Percentiles rank a stretch among this genome's conserved stretches.
Evolutionary conservation across 2,797 vertebrate genomes (phyloP).

Genomic region (Coreius guichenoti): DNA sequence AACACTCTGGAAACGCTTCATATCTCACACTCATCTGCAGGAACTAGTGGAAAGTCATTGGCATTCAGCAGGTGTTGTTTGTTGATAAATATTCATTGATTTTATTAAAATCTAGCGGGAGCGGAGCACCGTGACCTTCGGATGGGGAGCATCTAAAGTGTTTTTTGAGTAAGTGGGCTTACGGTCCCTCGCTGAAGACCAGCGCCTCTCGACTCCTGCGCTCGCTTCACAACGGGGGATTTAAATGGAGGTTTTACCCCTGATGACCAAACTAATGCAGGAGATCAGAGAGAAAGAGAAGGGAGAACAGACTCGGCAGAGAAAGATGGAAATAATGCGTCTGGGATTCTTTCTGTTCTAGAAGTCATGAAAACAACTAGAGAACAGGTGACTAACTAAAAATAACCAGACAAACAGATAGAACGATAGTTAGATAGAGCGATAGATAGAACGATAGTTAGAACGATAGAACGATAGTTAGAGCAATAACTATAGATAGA

Average conservation of each 20-base stretch:
- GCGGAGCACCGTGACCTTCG: slow-evolving; percentile 77
- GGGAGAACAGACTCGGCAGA: not conserved
- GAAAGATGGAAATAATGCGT: not conserved
- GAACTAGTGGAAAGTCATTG: slow-evolving; percentile 56
- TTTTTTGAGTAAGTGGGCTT: slow-evolving; percentile 68
- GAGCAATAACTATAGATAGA: no score
- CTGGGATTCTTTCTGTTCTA: not conserved
- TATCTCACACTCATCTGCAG: not conserved
- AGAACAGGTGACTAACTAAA: not conserved
- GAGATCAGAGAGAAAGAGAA: not conserved
- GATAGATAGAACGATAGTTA: not conserved
- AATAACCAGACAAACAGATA: not conserved
- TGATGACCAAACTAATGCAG: slow-evolving; percentile 9
- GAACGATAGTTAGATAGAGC: not conserved
- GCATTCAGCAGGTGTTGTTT: slow-evolving; percentile 70
- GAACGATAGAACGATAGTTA: no score
- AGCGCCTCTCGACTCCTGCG: slow-evolving; percentile 18
- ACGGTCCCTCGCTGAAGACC: slow-evolving; percentile 34
- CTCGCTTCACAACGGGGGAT: not conserved
- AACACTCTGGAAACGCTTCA: not conserved
- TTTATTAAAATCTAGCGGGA: slow-evolving; percentile 77
- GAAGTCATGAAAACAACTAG: not conserved
- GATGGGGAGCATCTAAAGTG: slow-evolving; percentile 49
- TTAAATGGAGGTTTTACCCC: not conserved
- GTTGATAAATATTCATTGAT: slow-evolving; percentile 83